These are phyloP conservation scores for Doris montereyensis DNA, from an alignment of 2,888 invertebrate genomes.

Conservation along the genomic window DNA sequence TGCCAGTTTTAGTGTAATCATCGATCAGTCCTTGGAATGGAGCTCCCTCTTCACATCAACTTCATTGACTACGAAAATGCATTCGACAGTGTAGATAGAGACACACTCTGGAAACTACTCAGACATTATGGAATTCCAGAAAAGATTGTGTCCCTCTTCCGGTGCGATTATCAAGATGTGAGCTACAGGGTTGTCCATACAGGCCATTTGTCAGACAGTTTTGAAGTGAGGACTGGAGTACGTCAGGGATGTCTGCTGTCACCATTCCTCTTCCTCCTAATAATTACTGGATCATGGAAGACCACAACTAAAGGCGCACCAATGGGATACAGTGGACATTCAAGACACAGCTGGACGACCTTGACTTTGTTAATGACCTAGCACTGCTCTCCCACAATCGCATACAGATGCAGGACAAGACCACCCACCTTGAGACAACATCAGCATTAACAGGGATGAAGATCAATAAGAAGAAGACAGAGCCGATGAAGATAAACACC, in stretches of 20 bases:
- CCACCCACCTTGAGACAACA: too few species aligned
- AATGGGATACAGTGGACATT: too few species aligned
- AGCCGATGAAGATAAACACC: too few species aligned
- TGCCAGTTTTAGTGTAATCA: background rate
- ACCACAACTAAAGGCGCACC: too few species aligned
- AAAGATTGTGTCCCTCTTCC: background rate
- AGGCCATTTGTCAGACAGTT: background rate
- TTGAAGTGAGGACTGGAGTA: background rate
- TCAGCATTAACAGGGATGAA: too few species aligned
- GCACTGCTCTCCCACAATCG: too few species aligned
- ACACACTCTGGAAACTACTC: background rate
- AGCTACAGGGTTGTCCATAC: background rate
- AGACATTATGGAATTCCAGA: background rate
- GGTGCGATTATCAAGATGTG: background rate
- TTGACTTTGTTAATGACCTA: too few species aligned
- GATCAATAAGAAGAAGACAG: too few species aligned
- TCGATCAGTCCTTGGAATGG: background rate
- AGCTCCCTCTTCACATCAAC: background rate
- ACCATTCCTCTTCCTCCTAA: background rate
- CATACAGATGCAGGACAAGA: too few species aligned
- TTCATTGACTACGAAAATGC: background rate
- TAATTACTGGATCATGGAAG: background rate
- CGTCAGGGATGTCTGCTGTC: background rate
- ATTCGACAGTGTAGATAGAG: background rate
- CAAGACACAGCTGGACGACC: too few species aligned